Percentiles rank a stretch among this genome's conserved stretches.
Conservation (phyloP, 2,797 vertebrate species). For the Tragelaphus oryx region DNA sequence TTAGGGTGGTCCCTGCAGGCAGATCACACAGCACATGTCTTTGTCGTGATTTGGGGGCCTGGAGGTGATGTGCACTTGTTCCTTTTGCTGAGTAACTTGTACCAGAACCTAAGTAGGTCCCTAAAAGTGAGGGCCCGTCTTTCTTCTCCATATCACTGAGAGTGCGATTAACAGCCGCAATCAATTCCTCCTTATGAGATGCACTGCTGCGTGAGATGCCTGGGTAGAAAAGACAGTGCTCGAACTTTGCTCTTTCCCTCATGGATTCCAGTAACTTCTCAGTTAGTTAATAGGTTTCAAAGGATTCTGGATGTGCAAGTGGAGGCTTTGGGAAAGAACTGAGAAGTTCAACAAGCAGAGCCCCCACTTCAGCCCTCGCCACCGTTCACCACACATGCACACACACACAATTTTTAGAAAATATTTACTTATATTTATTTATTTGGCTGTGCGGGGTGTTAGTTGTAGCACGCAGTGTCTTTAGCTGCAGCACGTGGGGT, state of each 20-base stretch:
- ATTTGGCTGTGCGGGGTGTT: neutral
- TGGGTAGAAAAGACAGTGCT: accelerated
- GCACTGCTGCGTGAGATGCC: neutral
- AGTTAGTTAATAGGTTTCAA: neutral
- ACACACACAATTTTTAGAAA: neutral
- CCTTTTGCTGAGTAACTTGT: neutral
- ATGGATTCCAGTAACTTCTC: neutral
- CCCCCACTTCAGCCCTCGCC: too few relatives aligned
- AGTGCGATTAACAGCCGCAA: accelerated
- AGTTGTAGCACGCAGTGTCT: neutral
- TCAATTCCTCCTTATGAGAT: accelerated
- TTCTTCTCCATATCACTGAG: neutral
- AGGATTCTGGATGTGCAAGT: neutral
- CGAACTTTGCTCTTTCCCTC: accelerated
- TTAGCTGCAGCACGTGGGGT: neutral
- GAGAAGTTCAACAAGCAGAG: neutral
- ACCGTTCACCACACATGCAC: neutral
- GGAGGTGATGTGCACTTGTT: accelerated
- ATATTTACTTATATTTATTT: neutral
- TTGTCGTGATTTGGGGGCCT: neutral
- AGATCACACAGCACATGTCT: neutral
- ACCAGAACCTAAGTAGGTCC: neutral
- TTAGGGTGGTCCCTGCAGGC: neutral
- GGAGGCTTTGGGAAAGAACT: neutral
- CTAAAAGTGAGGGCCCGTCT: neutral